A percentile compares a stretch with the other conserved stretches of the same genome.
Conservation (phyloP, 2,113 vertebrate species). For the Mobula birostris region DNA sequence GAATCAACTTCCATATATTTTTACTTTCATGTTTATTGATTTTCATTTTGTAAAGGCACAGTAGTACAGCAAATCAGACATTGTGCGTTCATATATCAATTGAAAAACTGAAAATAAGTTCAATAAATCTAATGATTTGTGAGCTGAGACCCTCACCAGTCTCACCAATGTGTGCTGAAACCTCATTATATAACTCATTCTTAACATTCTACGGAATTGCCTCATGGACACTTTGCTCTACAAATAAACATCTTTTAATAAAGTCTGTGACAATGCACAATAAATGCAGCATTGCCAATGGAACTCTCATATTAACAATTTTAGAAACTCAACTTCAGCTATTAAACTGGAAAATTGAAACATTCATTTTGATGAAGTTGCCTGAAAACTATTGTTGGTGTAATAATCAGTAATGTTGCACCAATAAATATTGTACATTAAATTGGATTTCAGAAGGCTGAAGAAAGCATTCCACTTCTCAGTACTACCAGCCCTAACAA, state of each 20-base stretch:
- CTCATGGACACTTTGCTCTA: background rate
- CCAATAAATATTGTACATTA: background rate
- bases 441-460: background rate
- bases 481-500: background rate
- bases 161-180: background rate
- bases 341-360: background rate
- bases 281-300: background rate
- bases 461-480: background rate
- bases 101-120: background rate
- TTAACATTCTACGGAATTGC: background rate
- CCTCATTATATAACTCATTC: background rate
- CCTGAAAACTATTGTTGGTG: background rate
- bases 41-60: background rate
- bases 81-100: background rate
- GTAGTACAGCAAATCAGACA: background rate
- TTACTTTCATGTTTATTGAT: conserved; percentile 11
- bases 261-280: background rate
- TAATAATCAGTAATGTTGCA: background rate
- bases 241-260: background rate
- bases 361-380: background rate
- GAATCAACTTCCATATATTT: conserved; percentile 18
- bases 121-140: background rate
- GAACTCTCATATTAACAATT: background rate
- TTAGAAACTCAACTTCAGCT: background rate
- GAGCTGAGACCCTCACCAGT: background rate